phyloP scores from a whole-genome alignment of 2,113 vertebrate genomes.

The Cebidichthys violaceus region DNA sequence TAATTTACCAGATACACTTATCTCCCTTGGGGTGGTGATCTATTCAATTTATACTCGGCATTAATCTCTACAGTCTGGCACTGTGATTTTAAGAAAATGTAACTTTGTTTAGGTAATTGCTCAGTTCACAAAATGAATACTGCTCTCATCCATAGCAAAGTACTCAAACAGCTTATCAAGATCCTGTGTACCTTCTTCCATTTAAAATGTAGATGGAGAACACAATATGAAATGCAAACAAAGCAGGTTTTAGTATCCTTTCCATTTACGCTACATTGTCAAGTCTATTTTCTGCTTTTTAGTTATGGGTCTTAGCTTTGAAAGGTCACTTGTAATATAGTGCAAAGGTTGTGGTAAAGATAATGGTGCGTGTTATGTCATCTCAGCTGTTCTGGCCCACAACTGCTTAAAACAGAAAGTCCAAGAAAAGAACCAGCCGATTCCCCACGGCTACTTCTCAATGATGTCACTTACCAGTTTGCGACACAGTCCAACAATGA shows the following conservation, averaged over 20 bases:
- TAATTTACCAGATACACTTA: constrained; percentile 54
- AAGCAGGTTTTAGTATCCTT: constrained; percentile 35
- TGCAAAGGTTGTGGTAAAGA: constrained; percentile 76
- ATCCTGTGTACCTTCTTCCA: neutral
- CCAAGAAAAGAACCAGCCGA: constrained; percentile 71
- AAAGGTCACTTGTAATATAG: constrained; percentile 67
- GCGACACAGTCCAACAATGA: constrained; percentile 65
- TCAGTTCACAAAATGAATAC: constrained; percentile 30
- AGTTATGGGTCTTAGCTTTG: constrained; percentile 53
- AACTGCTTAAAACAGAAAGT: constrained; percentile 64
- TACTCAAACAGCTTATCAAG: constrained; percentile 10
- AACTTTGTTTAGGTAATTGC: constrained; percentile 45
- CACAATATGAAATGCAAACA: constrained; percentile 33
- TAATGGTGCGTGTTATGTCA: constrained; percentile 74
- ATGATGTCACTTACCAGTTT: constrained; percentile 69
- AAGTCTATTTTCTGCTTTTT: constrained; percentile 59
- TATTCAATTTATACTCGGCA: constrained; percentile 35
- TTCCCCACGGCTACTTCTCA: constrained; percentile 53
- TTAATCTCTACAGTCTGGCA: constrained; percentile 49
- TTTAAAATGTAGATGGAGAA: constrained; percentile 11
- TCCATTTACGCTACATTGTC: constrained; percentile 34
- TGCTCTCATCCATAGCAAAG: constrained; percentile 9
- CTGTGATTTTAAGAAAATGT: constrained; percentile 36
- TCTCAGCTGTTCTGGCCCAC: constrained; percentile 73
- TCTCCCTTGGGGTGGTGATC: constrained; percentile 33